Evolutionary conservation across 2,888 invertebrate genomes (phyloP).

Genomic region (Plagodis pulveraria): DNA sequence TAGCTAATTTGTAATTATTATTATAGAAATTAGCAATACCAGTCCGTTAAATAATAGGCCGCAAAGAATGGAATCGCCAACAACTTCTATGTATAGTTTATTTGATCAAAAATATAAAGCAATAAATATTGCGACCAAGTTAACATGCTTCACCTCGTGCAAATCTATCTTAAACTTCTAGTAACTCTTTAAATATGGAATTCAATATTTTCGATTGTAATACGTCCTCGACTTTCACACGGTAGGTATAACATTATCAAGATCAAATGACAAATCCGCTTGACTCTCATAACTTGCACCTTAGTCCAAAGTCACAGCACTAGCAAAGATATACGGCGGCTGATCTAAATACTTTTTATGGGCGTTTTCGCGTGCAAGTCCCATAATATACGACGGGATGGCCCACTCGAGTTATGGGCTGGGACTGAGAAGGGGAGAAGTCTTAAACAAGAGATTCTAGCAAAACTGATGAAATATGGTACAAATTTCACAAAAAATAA

Average conservation of each 20-base stretch:
- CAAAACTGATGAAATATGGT: neutral
- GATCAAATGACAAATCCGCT: neutral
- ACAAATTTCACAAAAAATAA: neutral
- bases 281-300: neutral
- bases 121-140: no score
- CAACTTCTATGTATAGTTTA: no score
- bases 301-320: conserved; percentile 36
- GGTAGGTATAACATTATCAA: neutral
- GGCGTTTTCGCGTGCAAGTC: conserved; percentile 41
- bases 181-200: no score
- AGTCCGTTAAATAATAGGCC: no score
- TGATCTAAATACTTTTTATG: conserved; percentile 62
- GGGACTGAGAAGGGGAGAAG: neutral
- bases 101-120: no score
- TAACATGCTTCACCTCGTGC: no score
- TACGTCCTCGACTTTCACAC: no score
- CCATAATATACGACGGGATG: conserved; percentile 23
- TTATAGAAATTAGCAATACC: no score
- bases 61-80: no score
- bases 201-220: no score
- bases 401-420: conserved; percentile 16
- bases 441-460: conserved; percentile 1
- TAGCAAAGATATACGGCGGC: conserved; percentile 50
- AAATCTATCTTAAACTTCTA: no score
- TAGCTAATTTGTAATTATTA: no score